Conservation (phyloP, 1,140 invertebrate species). For the Formica exsecta region DNA sequence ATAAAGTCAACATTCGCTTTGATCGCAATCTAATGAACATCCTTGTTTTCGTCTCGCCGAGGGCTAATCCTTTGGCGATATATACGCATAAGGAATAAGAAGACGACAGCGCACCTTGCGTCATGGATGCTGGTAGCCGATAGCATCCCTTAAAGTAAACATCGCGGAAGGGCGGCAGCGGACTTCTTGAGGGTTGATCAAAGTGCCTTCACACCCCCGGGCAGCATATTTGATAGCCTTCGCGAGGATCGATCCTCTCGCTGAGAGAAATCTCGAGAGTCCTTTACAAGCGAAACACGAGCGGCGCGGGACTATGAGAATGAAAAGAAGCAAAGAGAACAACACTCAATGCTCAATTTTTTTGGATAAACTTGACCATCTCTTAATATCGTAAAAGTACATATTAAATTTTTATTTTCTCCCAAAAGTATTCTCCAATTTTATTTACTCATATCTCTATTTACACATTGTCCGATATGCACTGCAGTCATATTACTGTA, state of each 20-base stretch:
- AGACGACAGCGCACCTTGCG: conserved; percentile 62
- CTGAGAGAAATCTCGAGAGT: conserved; percentile 63
- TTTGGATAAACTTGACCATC: background rate
- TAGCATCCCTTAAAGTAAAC: conserved; percentile 82
- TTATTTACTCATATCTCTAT: conserved; percentile 3
- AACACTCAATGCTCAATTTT: conserved; percentile 42
- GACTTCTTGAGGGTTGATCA: conserved; percentile 79
- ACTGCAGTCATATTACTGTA: background rate
- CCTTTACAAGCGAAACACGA: conserved; percentile 35
- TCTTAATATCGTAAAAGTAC: background rate
- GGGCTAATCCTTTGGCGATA: conserved; percentile 58
- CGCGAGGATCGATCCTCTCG: conserved; percentile 58
- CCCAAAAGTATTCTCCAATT: too few species aligned
- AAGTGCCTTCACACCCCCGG: conserved; percentile 84
- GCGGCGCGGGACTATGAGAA: conserved; percentile 3
- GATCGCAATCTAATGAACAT: conserved; percentile 69
- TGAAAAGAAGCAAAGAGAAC: background rate
- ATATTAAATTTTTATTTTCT: background rate
- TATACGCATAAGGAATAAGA: conserved; percentile 52
- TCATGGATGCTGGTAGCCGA: conserved; percentile 78
- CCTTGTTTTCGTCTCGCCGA: conserved; percentile 22
- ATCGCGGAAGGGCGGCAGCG: conserved; percentile 69
- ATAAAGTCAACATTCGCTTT: conserved; percentile 65
- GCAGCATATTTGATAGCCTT: conserved; percentile 83
- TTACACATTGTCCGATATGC: background rate